phyloP scores from a whole-genome alignment of 2,113 vertebrate genomes.

The Mohoua ochrocephala region DNA sequence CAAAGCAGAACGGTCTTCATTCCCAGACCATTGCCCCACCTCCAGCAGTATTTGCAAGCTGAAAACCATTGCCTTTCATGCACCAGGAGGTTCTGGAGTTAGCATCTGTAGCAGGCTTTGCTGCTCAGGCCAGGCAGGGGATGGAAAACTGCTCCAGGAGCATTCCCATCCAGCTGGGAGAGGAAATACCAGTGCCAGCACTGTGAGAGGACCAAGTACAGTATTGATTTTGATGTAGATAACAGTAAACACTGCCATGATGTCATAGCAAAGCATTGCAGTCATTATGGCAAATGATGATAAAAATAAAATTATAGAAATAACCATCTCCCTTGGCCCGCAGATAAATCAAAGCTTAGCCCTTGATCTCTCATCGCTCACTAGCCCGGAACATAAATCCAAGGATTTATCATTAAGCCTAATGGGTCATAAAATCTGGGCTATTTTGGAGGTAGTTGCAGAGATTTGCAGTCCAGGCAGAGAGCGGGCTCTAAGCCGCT shows the following conservation, averaged over 20 bases:
- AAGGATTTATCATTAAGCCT: conserved; percentile 50
- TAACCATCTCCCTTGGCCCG: not conserved
- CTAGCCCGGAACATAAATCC: not conserved
- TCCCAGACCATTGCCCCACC: not conserved
- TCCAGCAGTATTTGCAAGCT: not conserved
- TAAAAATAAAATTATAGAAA: not conserved
- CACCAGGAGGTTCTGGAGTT: not conserved
- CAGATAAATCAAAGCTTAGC: conserved; percentile 14
- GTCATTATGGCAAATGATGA: not conserved
- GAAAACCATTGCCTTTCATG: not conserved
- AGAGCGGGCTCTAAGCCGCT: not conserved
- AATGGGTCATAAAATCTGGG: conserved; percentile 45
- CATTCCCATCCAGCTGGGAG: not conserved
- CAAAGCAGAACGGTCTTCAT: not conserved
- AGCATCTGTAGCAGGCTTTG: not conserved
- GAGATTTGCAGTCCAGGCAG: conserved; percentile 27
- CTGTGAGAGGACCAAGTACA: not conserved
- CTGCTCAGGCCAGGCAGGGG: not conserved
- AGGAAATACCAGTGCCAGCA: not conserved
- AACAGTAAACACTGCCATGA: not conserved
- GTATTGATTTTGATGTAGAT: not conserved
- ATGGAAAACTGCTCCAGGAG: not conserved
- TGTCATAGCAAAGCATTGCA: not conserved
- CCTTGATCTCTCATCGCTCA: not conserved
- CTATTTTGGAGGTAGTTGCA: conserved; percentile 44